phyloP scores from a whole-genome alignment of 2,113 vertebrate genomes.

The Dunckerocampus dactyliophorus region DNA sequence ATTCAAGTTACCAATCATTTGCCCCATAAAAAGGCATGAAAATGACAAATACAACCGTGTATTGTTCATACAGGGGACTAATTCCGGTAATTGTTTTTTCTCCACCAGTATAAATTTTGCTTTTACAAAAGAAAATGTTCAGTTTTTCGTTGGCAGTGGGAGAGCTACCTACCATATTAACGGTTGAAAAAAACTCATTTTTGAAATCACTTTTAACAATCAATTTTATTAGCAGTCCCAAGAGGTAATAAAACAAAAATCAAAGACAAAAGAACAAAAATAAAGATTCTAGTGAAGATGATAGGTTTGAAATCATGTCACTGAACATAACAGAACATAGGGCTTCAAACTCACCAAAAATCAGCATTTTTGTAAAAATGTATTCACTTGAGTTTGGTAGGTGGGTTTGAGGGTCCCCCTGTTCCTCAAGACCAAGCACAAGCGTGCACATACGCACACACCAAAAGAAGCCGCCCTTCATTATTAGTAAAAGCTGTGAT shows the following conservation, averaged over 20 bases:
- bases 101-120: no score
- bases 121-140: no score
- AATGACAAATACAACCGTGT: no score
- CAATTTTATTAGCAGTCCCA: constrained; percentile 72
- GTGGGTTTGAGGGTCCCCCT: constrained; percentile 66
- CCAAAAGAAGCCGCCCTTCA: constrained; percentile 22
- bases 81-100: no score
- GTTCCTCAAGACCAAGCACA: constrained; percentile 64
- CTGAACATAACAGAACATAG: constrained; percentile 53
- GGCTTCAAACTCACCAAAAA: constrained; percentile 32
- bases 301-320: constrained; percentile 28
- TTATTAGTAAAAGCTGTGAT: constrained; percentile 31
- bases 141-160: no score
- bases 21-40: no score
- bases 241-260: constrained; percentile 52
- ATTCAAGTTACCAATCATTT: no score
- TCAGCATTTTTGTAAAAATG: constrained; percentile 32
- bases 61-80: no score
- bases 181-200: constrained; percentile 7
- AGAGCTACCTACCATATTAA: no score
- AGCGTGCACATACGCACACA: constrained; percentile 6
- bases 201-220: constrained; percentile 48
- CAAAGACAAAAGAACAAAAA: constrained; percentile 43
- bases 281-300: constrained; percentile 48
- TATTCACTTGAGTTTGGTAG: constrained; percentile 31